A percentile compares a stretch with the other conserved stretches of the same genome.
Conservation (phyloP, 2,888 invertebrate genomes). For the Drosophila neonasuta region DNA sequence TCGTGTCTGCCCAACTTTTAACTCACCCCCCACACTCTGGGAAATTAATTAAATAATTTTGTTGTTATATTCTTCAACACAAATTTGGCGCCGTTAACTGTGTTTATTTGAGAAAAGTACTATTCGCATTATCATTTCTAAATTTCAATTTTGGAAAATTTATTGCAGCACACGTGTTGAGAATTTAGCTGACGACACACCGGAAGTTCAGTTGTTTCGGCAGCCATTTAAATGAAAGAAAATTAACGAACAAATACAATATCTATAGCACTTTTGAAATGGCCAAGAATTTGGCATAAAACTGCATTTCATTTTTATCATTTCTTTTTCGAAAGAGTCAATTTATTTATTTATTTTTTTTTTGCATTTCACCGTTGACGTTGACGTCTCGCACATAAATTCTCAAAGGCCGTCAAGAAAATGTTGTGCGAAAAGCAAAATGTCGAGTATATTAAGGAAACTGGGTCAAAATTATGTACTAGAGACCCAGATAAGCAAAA, state of each 20-base stretch:
- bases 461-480: constrained; percentile 67
- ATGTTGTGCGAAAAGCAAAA: constrained; percentile 36
- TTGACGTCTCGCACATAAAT: constrained; percentile 68
- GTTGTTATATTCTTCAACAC: constrained; percentile 27
- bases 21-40: constrained; percentile 4
- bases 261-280: constrained; percentile 20
- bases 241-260: constrained; percentile 18
- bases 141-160: constrained; percentile 19
- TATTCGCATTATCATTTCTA: background rate
- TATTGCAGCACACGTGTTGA: constrained; percentile 64
- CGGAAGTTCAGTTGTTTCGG: constrained; percentile 55
- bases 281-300: constrained; percentile 61
- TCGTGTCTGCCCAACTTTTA: constrained; percentile 17
- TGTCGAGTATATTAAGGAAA: constrained; percentile 53
- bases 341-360: constrained; percentile 29
- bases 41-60: constrained; percentile 59
- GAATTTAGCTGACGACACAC: constrained; percentile 55
- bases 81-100: constrained; percentile 4
- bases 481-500: constrained; percentile 31
- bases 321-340: constrained; percentile 24
- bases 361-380: constrained; percentile 73
- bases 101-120: background rate
- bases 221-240: constrained; percentile 30
- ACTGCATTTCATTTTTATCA: constrained; percentile 61
- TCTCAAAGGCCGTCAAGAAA: constrained; percentile 39